phyloP scores from a whole-genome alignment of 2,113 vertebrate species.

The Pelodiscus sinensis region DNA sequence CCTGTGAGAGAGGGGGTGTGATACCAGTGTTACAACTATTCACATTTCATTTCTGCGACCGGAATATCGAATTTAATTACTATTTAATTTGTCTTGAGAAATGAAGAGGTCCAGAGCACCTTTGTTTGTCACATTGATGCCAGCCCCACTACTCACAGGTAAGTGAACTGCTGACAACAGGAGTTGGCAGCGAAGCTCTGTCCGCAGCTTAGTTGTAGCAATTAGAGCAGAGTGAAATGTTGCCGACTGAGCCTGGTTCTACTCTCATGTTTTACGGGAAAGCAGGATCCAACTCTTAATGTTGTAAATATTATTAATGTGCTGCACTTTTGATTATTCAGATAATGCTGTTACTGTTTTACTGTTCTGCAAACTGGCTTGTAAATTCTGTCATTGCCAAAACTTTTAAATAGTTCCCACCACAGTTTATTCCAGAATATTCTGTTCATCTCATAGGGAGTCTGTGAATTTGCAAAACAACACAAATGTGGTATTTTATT shows the following conservation, averaged over 20 bases:
- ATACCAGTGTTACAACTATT: neutral
- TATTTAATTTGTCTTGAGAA: neutral
- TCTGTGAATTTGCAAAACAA: neutral
- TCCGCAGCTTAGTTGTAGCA: rapidly evolving
- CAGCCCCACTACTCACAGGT: neutral
- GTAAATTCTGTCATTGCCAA: neutral
- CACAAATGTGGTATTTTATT: neutral
- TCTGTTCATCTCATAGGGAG: neutral
- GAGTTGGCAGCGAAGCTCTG: neutral
- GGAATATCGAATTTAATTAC: neutral
- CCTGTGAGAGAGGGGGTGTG: rapidly evolving
- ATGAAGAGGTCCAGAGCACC: rapidly evolving
- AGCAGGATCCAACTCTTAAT: rapidly evolving
- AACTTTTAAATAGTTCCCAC: neutral
- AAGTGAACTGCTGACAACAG: neutral
- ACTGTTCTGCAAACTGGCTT: neutral
- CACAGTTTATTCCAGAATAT: neutral
- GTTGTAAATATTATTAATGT: rapidly evolving
- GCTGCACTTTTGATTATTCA: neutral
- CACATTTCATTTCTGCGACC: neutral
- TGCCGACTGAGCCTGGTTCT: neutral
- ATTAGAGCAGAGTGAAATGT: rapidly evolving
- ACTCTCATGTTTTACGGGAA: neutral
- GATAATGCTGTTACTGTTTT: neutral
- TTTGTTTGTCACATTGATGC: neutral